phyloP scores from a whole-genome alignment of 2,888 invertebrate species.

The Notodonta ziczac region DNA sequence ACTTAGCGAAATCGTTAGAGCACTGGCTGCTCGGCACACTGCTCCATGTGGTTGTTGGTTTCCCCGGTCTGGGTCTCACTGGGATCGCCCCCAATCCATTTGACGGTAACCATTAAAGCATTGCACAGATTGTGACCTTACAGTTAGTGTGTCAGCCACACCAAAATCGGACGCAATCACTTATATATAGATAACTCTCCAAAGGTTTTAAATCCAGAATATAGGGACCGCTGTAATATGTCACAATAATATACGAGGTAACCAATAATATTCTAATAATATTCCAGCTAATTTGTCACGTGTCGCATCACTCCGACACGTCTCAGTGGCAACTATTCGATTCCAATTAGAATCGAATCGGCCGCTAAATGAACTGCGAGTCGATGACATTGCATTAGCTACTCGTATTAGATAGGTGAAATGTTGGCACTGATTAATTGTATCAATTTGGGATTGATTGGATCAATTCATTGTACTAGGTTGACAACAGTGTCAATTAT shows the following conservation, averaged over 20 bases:
- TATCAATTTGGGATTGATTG: not conserved
- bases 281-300: not conserved
- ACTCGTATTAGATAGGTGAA: not conserved
- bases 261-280: not conserved
- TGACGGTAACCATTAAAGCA: too few species aligned
- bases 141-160: too few species aligned
- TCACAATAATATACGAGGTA: not conserved
- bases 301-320: not conserved
- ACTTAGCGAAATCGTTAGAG: too few species aligned
- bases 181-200: too few species aligned
- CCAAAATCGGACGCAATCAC: too few species aligned
- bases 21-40: too few species aligned
- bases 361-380: constrained; percentile 70
- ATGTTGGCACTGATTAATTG: constrained; percentile 1
- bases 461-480: not conserved
- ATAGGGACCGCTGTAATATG: too few species aligned
- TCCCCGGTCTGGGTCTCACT: too few species aligned
- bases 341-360: constrained; percentile 71
- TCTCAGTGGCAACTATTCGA: constrained; percentile 53
- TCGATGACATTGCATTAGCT: constrained; percentile 24
- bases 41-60: too few species aligned
- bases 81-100: too few species aligned
- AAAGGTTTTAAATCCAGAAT: too few species aligned
- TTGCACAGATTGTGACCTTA: too few species aligned
- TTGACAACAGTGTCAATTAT: not conserved